These are phyloP conservation scores for Ciconia boyciana DNA, from an alignment of 2,113 vertebrate genomes.

Conservation along the genomic window DNA sequence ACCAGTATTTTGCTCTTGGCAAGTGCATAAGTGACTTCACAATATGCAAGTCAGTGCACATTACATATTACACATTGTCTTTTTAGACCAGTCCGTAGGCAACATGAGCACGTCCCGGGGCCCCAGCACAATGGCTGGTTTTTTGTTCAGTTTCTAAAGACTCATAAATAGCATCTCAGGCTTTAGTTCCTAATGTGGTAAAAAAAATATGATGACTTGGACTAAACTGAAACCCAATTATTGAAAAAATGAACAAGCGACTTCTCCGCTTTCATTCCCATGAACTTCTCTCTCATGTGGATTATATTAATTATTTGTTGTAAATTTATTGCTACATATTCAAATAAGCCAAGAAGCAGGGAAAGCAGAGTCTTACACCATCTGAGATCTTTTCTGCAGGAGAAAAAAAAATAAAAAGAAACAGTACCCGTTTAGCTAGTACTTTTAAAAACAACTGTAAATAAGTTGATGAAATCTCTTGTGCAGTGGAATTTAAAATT, in stretches of 20 bases:
- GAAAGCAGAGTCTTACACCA: not conserved
- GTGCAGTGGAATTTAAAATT: not conserved
- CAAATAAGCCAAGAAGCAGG: not conserved
- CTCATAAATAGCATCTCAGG: slow-evolving; percentile 28
- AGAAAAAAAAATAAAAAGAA: not conserved
- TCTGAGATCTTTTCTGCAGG: not conserved
- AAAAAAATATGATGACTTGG: not conserved
- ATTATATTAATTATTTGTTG: not conserved
- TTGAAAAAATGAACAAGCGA: slow-evolving; percentile 2
- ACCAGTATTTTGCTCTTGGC: slow-evolving; percentile 37
- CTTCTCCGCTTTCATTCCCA: not conserved
- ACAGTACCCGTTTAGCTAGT: not conserved
- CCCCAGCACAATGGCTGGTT: not conserved
- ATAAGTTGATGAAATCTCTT: not conserved
- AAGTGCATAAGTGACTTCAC: slow-evolving; percentile 32
- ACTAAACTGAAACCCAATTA: not conserved
- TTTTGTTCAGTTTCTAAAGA: slow-evolving; percentile 1
- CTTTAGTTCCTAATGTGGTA: slow-evolving; percentile 31
- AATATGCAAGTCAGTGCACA: slow-evolving; percentile 44
- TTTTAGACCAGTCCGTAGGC: slow-evolving; percentile 25
- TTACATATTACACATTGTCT: slow-evolving; percentile 31
- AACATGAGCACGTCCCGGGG: not conserved
- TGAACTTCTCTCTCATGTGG: not conserved
- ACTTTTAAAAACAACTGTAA: not conserved
- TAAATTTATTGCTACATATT: not conserved